Base-by-base conservation (phyloP, 2,113 vertebrate species). In the Solea solea region DNA sequence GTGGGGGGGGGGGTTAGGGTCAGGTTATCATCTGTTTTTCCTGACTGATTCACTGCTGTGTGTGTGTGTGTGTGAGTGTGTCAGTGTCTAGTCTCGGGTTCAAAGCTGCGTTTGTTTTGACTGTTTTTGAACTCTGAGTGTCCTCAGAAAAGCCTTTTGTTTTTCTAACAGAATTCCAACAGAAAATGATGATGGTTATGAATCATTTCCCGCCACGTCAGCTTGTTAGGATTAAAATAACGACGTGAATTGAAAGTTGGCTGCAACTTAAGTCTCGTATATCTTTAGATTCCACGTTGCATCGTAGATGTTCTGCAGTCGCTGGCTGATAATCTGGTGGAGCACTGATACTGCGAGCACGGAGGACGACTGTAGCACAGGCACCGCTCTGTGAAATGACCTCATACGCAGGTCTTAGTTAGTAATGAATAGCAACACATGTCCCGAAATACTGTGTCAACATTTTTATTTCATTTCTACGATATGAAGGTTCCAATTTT, bases 401-500 rank as follows among this genome's bases (percentile, higher is more conserved):
- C 64, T 61, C 73, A 88, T 79, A 65, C 64, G 70, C 68, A 86
- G 73, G 74, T 77, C 68, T 68, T 52, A 69, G 77, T 65, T 49
- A n/a, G 63, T 66, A 77, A 78, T 74, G 73, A 82, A 84, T 42
- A 68, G 70, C 69, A 67, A 67, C 74, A 77, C 78, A 72, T 76
- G 80, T 76, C 74, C 45, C 42, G 58, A 81, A 84, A 83, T 80
- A 72, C 73, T 61, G 73, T 69, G 83, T 88, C 81, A 77, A 84
- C 84, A 86, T 80, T 81, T 21, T 83, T 78, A 71, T 77, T 78
- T 72, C 65, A 69, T 62, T 70, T 21, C 49, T 62, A 49, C 57
- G 72, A 83, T 78, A 76, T 67, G 62, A 80, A 77, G 75, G 77
- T 72, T 80, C 77, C 86, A 81, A 84, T 88, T 91, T 86, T 81